These are phyloP conservation scores for Umimayanthus kanabou DNA, from an alignment of 92 coral and sea anemone species.

Conservation along the genomic window DNA sequence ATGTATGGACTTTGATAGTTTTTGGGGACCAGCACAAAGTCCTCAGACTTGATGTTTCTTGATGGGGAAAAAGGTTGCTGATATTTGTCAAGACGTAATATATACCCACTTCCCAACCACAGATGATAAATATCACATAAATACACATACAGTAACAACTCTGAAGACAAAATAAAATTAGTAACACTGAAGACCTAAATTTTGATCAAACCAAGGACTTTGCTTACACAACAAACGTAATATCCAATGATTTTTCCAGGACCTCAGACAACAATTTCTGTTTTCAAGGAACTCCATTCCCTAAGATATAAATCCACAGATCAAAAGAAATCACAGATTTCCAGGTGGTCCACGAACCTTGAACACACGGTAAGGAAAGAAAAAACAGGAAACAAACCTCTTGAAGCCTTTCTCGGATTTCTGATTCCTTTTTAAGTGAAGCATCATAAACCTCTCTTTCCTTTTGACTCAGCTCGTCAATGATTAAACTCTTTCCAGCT, in stretches of 20 bases:
- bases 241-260: background rate
- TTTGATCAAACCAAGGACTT: background rate
- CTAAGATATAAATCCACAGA: too few relatives aligned
- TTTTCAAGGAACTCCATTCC: too few relatives aligned
- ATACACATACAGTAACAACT: background rate
- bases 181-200: background rate
- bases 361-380: background rate
- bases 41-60: too few relatives aligned
- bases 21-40: too few relatives aligned
- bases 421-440: constrained; percentile 80
- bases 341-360: background rate
- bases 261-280: background rate
- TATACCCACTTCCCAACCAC: background rate
- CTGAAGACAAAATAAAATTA: background rate
- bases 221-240: too few relatives aligned
- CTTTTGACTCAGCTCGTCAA: constrained; percentile 79
- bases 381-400: constrained; percentile 56
- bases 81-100: background rate
- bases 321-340: too few relatives aligned
- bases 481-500: constrained; percentile 56
- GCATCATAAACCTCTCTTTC: constrained; percentile 83
- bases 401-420: constrained; percentile 74
- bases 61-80: too few relatives aligned
- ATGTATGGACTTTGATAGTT: too few relatives aligned
- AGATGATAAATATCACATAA: background rate